Conservation (phyloP, 2,113 vertebrate species). For the Lepus americanus region DNA sequence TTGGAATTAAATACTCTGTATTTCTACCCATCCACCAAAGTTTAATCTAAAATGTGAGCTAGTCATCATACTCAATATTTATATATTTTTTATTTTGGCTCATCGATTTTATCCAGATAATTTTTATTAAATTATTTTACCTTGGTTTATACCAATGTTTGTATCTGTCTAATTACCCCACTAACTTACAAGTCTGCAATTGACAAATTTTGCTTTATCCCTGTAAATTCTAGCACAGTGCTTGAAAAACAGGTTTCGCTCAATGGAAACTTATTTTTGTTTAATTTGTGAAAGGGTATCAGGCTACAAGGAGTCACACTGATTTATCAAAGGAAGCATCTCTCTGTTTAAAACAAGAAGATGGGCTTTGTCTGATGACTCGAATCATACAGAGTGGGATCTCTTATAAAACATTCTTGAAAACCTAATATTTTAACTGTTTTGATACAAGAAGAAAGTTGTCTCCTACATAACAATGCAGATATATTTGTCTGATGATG, state of each 20-base stretch:
- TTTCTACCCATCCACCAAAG: background rate
- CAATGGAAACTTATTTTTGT: background rate
- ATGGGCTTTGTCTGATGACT: background rate
- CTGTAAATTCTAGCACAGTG: background rate
- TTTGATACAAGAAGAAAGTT: background rate
- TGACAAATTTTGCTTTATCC: background rate
- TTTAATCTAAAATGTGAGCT: background rate
- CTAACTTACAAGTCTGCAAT: background rate
- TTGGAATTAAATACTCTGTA: background rate
- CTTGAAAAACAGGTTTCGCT: background rate
- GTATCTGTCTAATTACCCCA: background rate
- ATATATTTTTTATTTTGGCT: background rate
- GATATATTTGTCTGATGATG: slow-evolving; percentile 7
- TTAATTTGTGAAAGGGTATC: background rate
- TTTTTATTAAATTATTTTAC: slow-evolving; percentile 31
- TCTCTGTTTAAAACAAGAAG: slow-evolving; percentile 2
- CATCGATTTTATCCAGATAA: background rate
- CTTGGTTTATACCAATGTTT: background rate
- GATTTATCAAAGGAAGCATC: background rate
- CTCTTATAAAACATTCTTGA: background rate
- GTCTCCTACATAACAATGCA: slow-evolving; percentile 3
- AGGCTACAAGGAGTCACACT: background rate
- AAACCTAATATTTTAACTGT: background rate
- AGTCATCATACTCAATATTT: background rate
- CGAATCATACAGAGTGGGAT: background rate